phyloP scores from a whole-genome alignment of 2,888 invertebrate genomes.

The Galerucella nymphaeae region DNA sequence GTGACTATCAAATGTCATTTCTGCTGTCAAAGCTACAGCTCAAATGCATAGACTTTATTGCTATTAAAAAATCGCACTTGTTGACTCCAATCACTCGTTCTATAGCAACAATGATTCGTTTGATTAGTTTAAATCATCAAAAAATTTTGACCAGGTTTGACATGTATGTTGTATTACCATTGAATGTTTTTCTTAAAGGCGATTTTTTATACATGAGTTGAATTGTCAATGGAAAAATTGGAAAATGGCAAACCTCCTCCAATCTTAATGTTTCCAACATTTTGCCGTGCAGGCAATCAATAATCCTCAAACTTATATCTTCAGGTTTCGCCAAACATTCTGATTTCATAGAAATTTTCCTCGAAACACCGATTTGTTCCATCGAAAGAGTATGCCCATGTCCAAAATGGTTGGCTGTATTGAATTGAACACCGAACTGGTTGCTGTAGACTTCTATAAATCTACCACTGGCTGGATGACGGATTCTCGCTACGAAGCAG shows the following conservation, averaged over 20 bases:
- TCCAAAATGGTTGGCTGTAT: slow-evolving; percentile 75
- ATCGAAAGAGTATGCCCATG: slow-evolving; percentile 46
- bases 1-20: too few relatives aligned
- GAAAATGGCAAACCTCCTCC: neutral
- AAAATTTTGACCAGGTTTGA: too few relatives aligned
- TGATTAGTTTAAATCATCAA: too few relatives aligned
- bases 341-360: neutral
- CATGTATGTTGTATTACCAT: too few relatives aligned
- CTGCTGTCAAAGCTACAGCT: too few relatives aligned
- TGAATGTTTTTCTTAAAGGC: too few relatives aligned
- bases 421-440: slow-evolving; percentile 89
- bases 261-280: neutral
- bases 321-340: neutral
- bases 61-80: too few relatives aligned
- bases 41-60: too few relatives aligned
- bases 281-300: neutral
- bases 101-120: too few relatives aligned
- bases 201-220: too few relatives aligned
- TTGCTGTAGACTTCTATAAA: slow-evolving; percentile 84
- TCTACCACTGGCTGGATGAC: slow-evolving; percentile 78
- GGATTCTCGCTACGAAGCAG: slow-evolving; percentile 73
- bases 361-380: slow-evolving; percentile 36
- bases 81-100: too few relatives aligned
- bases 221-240: too few relatives aligned
- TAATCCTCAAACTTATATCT: neutral